A percentile compares a stretch with the other conserved stretches of the same genome.
phyloP scores from a whole-genome alignment of 2,797 vertebrate genomes.

The Danio jaintianensis region DNA sequence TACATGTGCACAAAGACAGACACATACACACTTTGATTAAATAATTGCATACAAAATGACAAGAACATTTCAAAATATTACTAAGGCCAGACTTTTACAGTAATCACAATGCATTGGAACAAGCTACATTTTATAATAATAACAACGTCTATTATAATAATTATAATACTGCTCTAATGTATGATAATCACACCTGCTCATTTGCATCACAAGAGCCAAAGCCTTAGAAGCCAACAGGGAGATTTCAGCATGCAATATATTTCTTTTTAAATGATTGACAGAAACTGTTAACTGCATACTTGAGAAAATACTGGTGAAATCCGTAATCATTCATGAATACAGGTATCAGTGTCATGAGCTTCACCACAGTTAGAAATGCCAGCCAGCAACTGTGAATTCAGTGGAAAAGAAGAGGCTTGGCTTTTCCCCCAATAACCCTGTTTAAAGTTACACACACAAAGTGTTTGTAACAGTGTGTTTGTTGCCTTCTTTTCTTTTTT shows the following conservation, averaged over 20 bases:
- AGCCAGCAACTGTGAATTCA: not conserved
- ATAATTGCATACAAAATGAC: too few species aligned
- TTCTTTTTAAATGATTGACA: not conserved
- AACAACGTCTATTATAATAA: not conserved
- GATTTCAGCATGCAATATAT: not conserved
- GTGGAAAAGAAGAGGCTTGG: not conserved
- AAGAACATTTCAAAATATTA: too few species aligned
- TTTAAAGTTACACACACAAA: too few species aligned
- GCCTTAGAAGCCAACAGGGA: not conserved
- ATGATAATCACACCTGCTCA: not conserved
- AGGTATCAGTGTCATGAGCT: not conserved
- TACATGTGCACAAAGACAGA: too few species aligned
- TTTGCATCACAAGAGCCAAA: not conserved
- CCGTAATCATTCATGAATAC: not conserved
- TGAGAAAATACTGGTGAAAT: not conserved
- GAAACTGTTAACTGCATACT: not conserved
- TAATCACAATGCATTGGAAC: too few species aligned
- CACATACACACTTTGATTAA: too few species aligned
- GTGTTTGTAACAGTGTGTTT: too few species aligned
- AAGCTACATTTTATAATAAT: too few species aligned
- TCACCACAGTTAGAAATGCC: not conserved
- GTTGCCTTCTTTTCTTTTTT: too few species aligned
- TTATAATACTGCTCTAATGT: not conserved
- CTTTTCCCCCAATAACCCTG: too few species aligned
- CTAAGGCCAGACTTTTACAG: too few species aligned